phyloP scores from a whole-genome alignment of 1,140 invertebrate genomes.

The Manduca sexta region DNA sequence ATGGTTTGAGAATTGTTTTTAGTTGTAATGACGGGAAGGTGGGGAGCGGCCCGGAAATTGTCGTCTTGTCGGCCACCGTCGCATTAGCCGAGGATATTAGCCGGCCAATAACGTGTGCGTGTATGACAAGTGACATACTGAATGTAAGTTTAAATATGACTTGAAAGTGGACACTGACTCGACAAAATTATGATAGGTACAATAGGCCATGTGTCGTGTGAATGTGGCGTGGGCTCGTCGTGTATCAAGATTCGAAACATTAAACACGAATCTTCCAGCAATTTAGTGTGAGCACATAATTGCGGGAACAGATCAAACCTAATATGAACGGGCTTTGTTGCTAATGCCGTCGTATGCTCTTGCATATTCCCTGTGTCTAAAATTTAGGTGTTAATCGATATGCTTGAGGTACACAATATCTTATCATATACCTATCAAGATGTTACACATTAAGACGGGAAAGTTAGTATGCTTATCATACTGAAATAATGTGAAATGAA shows the following conservation, averaged over 20 bases:
- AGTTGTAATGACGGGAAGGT: slow-evolving; percentile 56
- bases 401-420: too few relatives aligned
- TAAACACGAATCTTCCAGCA: slow-evolving; percentile 67
- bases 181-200: slow-evolving; percentile 23
- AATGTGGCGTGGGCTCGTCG: slow-evolving; percentile 21
- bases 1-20: slow-evolving; percentile 63
- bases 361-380: background rate
- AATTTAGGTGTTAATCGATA: background rate
- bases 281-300: slow-evolving; percentile 70
- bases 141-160: slow-evolving; percentile 4
- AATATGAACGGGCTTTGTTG: slow-evolving; percentile 59
- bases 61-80: slow-evolving; percentile 57
- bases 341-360: slow-evolving; percentile 35
- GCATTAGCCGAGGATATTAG: slow-evolving; percentile 64
- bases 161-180: slow-evolving; percentile 21
- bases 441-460: too few relatives aligned
- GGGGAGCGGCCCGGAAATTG: slow-evolving; percentile 64
- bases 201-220: slow-evolving; percentile 13
- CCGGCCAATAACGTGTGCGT: slow-evolving; percentile 41
- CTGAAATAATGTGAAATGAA: too few relatives aligned
- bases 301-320: slow-evolving; percentile 66
- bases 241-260: slow-evolving; percentile 50
- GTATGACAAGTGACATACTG: slow-evolving; percentile 42
- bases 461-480: too few relatives aligned
- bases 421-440: too few relatives aligned